Evolutionary conservation across 2,797 vertebrate species (phyloP), one percentile per base, ranked within the genome.

Genomic region (Pangasius sanitwongsei): DNA sequence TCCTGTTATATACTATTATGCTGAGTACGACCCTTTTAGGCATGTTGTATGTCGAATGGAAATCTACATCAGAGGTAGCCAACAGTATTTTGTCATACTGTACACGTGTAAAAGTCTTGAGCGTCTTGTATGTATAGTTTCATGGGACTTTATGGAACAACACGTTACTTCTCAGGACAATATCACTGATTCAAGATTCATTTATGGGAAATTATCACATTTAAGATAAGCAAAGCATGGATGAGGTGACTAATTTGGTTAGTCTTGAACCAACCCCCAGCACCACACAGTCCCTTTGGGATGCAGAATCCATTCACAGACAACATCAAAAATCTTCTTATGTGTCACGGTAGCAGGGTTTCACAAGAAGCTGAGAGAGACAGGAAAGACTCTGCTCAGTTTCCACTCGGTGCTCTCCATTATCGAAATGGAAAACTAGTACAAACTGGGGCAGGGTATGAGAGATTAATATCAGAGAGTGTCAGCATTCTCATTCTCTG

Each of bases 351-450:
- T 20, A 87, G 50, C 44, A 80, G 53, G n/a, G 87, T 91, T 91
- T 92, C 82, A 89, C 88, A 92, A 72, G 89, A 91, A 90, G 85
- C 82, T n/a, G 57, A 92, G 59, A 87, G 74, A 87, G 44, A 89
- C 88, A 89, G 87, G 70, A 90, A 90, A 90, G 81, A 75, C n/a
- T 90, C 34, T 90, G 83, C 78, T 57, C 80, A 86, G 89, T 92
- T 92, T 92, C 91, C 91, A 90, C 83, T 89, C 83, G 63, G 80
- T 82, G 86, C 74, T 91, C 89, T 91, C 90, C 84, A 87, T 88
- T 86, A 88, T 75, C 86, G 83, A 90, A 92, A 90, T 90, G 89
- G 87, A 91, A 91, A 92, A 77, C 70, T 88, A 83, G 86, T 85
- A 72, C 57, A 83, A 89, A 90, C 83, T 92, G 89, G 89, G 90